A percentile compares a stretch with the other conserved stretches of the same genome.
Conservation (phyloP, 2,888 invertebrate species). For the Tethea ocularis region DNA sequence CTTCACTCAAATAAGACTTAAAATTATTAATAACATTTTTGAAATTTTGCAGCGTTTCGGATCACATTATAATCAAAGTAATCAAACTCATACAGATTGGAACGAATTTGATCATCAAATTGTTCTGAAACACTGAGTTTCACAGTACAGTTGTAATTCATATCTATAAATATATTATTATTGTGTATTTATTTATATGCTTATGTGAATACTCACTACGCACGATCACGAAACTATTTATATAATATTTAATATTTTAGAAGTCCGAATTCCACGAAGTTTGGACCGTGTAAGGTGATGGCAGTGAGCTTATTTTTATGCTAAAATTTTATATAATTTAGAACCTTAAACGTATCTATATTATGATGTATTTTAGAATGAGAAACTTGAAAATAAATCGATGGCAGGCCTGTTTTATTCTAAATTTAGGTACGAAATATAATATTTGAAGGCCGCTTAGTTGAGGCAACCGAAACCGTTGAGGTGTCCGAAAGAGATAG, state of each 20-base stretch:
- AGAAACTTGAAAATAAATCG: no score
- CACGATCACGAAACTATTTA: slow-evolving; percentile 53
- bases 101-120: slow-evolving; percentile 41
- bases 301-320: slow-evolving; percentile 26
- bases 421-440: no score
- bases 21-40: no score
- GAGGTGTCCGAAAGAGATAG: no score
- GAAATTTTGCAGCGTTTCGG: background rate
- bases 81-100: slow-evolving; percentile 20
- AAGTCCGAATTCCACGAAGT: slow-evolving; percentile 23
- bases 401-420: no score
- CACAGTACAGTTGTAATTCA: slow-evolving; percentile 13
- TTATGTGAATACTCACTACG: slow-evolving; percentile 51
- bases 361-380: background rate
- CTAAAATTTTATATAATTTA: background rate
- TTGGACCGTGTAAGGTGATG: slow-evolving; percentile 41
- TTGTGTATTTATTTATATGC: slow-evolving; percentile 29
- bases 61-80: slow-evolving; percentile 23
- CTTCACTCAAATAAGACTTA: no score
- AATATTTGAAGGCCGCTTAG: no score
- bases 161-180: slow-evolving; percentile 16
- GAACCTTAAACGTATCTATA: background rate
- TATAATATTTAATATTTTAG: slow-evolving; percentile 29
- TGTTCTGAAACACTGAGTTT: slow-evolving; percentile 24
- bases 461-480: no score